Evolutionary conservation across 2,888 invertebrate genomes (phyloP), one percentile per base, ranked within the genome.

Genomic region (Lasioglossum villosulum): DNA sequence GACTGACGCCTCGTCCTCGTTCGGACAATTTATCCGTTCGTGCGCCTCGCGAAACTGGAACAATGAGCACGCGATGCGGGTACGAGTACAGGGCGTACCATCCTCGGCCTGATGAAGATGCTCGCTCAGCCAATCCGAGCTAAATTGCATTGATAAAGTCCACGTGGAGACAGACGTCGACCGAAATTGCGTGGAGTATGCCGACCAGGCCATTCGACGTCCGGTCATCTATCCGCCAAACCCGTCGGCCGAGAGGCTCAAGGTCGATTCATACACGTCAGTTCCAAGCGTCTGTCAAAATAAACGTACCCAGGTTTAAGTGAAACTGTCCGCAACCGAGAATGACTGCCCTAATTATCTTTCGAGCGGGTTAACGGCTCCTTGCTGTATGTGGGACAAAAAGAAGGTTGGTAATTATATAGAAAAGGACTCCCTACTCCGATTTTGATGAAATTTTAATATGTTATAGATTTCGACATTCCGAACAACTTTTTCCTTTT

Each of bases 121-220:
- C 75, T 78, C 75, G 75, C 75, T 78, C 77, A 73, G 71, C 48
- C 73, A 81, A 90, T 89, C 75, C 81, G 68, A 37, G 68, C 16
- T 73, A 77, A 77, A 86, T 71, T 86, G 80, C 86, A 72, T 82
- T 88, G 88, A 90, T 86, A 82, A 88, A 83, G 30, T 30, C 63
- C 27, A 8, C 42, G 75, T 34, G 78, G 73, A 73, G 63, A 30
- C 63, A 19, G 8, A 63, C 63, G 30, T 30, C 70, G 82, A 23
- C 70, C 45, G 80, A 84, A 78, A 82, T 88, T 81, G 75, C 3
- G 30, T 8, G 63, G 30, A 63, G 63, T 63, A 63, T 63, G 63
- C 71, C 16, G 45, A 4, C 45, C 45, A 16, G 27, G 39, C 42
- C 52, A 16, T 63, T 80, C 72, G 81, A 66, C n/a, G 39, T 23